Conservation (phyloP, 1,140 invertebrate species). For the Tribolium madens region DNA sequence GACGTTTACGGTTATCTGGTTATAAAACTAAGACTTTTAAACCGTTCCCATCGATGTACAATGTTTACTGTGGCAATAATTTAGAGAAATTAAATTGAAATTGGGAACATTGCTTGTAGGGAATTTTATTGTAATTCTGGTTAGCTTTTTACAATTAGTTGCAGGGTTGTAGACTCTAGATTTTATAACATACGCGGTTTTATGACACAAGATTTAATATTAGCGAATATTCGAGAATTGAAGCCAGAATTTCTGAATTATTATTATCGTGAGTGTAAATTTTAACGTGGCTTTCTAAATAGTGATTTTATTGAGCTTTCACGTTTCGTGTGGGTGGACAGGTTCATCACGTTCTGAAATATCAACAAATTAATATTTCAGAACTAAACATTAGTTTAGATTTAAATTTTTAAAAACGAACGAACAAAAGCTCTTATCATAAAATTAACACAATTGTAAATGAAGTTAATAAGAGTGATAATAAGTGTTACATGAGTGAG, state of each 20-base stretch:
- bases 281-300: neutral
- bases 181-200: neutral
- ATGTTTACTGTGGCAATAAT: conserved; percentile 13
- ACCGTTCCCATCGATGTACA: neutral
- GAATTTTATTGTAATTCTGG: neutral
- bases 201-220: neutral
- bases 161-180: no score
- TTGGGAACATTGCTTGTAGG: neutral
- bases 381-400: neutral
- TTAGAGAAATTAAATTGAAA: conserved; percentile 14
- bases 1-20: conserved; percentile 28
- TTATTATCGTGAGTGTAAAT: neutral
- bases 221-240: neutral
- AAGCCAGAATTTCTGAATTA: conserved; percentile 3
- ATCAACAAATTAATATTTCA: neutral
- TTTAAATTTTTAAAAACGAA: no score
- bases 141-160: neutral
- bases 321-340: neutral
- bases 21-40: conserved; percentile 22
- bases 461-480: no score
- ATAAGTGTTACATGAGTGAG: no score
- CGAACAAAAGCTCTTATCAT: no score
- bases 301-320: neutral
- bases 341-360: neutral
- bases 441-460: no score